These are phyloP conservation scores for Gallinago media DNA, from an alignment of 2,113 vertebrate species.

Conservation along the genomic window DNA sequence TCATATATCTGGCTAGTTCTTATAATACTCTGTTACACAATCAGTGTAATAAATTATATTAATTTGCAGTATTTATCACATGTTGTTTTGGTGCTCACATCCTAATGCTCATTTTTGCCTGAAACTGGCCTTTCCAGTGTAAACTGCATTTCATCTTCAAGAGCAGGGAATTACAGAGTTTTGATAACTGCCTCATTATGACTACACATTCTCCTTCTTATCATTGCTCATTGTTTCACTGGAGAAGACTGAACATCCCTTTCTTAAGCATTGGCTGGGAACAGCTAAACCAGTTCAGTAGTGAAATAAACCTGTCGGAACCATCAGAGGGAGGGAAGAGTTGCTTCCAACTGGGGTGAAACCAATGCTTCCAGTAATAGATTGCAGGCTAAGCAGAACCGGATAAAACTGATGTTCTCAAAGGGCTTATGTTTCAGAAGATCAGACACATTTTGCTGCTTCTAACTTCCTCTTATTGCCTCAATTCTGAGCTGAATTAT, in stretches of 20 bases:
- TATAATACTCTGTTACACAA: background rate
- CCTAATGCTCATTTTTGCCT: background rate
- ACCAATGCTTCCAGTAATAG: background rate
- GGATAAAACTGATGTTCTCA: background rate
- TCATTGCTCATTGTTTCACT: background rate
- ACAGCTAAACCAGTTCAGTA: background rate
- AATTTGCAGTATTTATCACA: background rate
- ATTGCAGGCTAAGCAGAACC: accelerated
- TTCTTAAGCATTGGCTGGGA: background rate
- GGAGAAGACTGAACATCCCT: background rate
- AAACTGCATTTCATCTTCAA: background rate
- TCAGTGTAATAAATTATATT: background rate
- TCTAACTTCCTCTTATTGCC: background rate
- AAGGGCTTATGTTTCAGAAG: background rate
- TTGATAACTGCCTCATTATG: background rate
- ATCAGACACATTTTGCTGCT: background rate
- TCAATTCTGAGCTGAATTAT: background rate
- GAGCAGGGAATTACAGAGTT: background rate
- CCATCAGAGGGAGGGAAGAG: background rate
- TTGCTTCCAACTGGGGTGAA: background rate
- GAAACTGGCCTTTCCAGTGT: background rate
- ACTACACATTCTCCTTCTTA: background rate
- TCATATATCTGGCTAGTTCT: background rate
- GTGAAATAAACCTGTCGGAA: background rate
- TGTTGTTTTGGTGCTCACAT: background rate